phyloP scores from a whole-genome alignment of 2,888 invertebrate species.

The Erebia aethiops region DNA sequence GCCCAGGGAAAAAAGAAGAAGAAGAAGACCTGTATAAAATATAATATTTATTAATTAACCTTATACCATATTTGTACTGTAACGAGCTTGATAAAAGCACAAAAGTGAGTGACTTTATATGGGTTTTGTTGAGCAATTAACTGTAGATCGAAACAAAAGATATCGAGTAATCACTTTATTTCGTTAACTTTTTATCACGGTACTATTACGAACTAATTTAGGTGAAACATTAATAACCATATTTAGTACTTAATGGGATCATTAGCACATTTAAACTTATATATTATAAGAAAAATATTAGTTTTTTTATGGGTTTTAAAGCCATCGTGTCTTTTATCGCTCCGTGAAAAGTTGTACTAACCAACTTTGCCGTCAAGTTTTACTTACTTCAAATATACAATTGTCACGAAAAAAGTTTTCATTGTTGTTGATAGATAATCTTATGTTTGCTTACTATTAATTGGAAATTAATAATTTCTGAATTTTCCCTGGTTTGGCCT shows the following conservation, averaged over 20 bases:
- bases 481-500: no score
- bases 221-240: background rate
- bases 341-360: no score
- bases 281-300: background rate
- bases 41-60: background rate
- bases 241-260: constrained; percentile 11
- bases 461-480: no score
- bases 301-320: background rate
- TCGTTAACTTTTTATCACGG: constrained; percentile 13
- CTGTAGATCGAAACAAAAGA: background rate
- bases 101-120: constrained; percentile 10
- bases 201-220: constrained; percentile 7
- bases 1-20: no score
- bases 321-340: background rate
- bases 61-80: background rate
- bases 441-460: no score
- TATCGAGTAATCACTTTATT: constrained; percentile 15
- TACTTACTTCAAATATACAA: no score
- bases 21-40: background rate
- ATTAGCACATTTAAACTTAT: constrained; percentile 12
- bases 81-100: constrained; percentile 13
- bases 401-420: background rate
- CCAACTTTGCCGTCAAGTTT: no score
- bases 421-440: no score
- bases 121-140: constrained; percentile 17